These are phyloP conservation scores for Tupaia chinensis DNA, from an alignment of 2,113 vertebrate genomes.

Conservation along the genomic window DNA sequence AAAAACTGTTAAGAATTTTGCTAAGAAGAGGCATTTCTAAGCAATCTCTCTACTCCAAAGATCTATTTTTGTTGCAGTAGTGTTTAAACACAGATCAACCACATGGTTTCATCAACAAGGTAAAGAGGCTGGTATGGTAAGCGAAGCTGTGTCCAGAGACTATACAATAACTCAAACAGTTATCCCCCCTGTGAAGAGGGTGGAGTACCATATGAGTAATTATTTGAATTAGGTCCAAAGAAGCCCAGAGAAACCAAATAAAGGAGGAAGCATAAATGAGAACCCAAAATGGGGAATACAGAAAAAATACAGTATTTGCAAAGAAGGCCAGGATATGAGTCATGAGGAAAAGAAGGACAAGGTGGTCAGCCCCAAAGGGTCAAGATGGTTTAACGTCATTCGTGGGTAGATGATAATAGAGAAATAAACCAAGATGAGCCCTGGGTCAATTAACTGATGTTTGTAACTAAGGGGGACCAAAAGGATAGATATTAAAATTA, in stretches of 20 bases:
- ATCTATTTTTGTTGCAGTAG: neutral
- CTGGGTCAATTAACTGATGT: neutral
- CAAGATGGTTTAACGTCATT: neutral
- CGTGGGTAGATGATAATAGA: neutral
- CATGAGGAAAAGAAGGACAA: neutral
- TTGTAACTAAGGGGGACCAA: neutral
- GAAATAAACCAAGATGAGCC: neutral
- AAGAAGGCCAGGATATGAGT: neutral
- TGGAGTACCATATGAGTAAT: neutral
- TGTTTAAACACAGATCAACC: slow-evolving; percentile 22
- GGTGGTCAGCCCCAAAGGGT: neutral
- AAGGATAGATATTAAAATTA: neutral
- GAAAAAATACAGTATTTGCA: neutral
- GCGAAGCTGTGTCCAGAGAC: neutral
- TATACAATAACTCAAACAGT: neutral
- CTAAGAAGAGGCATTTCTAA: slow-evolving; percentile 33
- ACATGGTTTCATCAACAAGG: slow-evolving; percentile 5
- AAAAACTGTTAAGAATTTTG: slow-evolving; percentile 25
- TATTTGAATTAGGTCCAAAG: neutral
- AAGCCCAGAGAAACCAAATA: slow-evolving; percentile 15
- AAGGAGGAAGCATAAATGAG: neutral
- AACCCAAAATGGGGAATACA: neutral
- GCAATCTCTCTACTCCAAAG: neutral
- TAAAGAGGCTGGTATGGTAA: neutral
- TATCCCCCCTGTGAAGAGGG: neutral